Percentiles rank a stretch among this genome's conserved stretches.
phyloP scores from a whole-genome alignment of 2,888 invertebrate species.

The Brachypterus glaber region DNA sequence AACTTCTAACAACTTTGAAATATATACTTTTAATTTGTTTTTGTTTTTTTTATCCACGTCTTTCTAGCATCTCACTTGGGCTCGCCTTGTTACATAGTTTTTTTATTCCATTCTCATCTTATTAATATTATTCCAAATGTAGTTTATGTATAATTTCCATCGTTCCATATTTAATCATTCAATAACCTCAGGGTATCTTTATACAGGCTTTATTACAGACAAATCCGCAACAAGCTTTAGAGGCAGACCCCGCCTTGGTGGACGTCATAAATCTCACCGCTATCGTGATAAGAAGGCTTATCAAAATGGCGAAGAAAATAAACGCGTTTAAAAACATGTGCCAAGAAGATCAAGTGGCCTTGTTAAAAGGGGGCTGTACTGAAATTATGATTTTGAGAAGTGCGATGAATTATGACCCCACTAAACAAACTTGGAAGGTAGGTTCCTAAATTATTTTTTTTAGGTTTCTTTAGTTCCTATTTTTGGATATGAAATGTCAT shows the following conservation, averaged over 20 bases:
- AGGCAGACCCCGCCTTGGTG: slow-evolving; percentile 59
- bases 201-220: slow-evolving; percentile 21
- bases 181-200: slow-evolving; percentile 3
- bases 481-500: too few species aligned
- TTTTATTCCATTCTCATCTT: too few species aligned
- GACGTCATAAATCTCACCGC: slow-evolving; percentile 87
- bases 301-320: slow-evolving; percentile 77
- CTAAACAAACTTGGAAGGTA: slow-evolving; percentile 85
- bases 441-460: slow-evolving; percentile 9
- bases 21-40: too few species aligned
- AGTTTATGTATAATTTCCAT: too few species aligned
- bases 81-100: too few species aligned
- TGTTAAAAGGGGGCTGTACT: slow-evolving; percentile 88
- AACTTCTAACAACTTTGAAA: too few species aligned
- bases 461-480: slow-evolving; percentile 6
- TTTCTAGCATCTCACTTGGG: too few species aligned
- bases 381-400: slow-evolving; percentile 94
- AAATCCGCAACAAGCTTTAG: slow-evolving; percentile 27
- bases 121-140: too few species aligned
- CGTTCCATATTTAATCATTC: too few species aligned
- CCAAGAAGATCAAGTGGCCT: slow-evolving; percentile 82
- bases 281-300: slow-evolving; percentile 77
- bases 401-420: slow-evolving; percentile 83
- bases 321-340: slow-evolving; percentile 88
- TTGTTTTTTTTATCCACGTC: too few species aligned